Base-by-base conservation (phyloP, 1,140 invertebrate genomes). In the Lutraria rhynchaena region DNA sequence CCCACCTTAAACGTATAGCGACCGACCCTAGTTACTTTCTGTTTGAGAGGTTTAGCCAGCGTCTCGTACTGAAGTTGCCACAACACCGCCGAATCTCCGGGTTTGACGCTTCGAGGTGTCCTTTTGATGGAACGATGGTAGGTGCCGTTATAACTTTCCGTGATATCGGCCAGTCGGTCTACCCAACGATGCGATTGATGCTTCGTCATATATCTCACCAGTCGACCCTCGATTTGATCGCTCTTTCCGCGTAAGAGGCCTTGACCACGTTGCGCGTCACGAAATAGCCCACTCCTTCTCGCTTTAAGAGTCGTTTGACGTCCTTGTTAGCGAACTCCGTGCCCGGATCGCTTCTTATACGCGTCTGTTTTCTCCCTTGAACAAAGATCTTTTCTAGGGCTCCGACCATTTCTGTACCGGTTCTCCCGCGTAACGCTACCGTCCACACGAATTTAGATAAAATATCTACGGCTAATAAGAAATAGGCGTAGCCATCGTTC, bases 401-500 rank as follows among this genome's bases (percentile, higher is more conserved):
- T 37, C 27, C 29, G n/a, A 58, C 33, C 35, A 73, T 58, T 58
- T 73, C 70, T 53, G 51, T 51, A 2, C 44, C 44, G 2, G 46
- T 70, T 37, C 24, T 70, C 5, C 44, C 53, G n/a, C 29, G 24
- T 33, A 70, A 29, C 3, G 51, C 51, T 53, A 22, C 53, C 9
- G 51, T 73, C 70, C 51, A 71, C 17, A 71, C 69, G 22, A 11
- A 71, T 44, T 55, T 71, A 2, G 44, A 69, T 24, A 69, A 11
- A 19, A 74, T 74, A 41, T 74, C 55, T 19, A 74, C 27, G 3
- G 53, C 70, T 3, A 74, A 46, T 19, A 74, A 19, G 35, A 77
- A 77, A 65, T 51, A 77, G 35, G 44, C 61, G 44, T 77, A 77
- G 22, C 29, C 74, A 51, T 65, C 74, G 41, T 77, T 77, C 4